Evolutionary conservation across 2,888 invertebrate species (phyloP).

Genomic region (Callinectes sapidus): DNA sequence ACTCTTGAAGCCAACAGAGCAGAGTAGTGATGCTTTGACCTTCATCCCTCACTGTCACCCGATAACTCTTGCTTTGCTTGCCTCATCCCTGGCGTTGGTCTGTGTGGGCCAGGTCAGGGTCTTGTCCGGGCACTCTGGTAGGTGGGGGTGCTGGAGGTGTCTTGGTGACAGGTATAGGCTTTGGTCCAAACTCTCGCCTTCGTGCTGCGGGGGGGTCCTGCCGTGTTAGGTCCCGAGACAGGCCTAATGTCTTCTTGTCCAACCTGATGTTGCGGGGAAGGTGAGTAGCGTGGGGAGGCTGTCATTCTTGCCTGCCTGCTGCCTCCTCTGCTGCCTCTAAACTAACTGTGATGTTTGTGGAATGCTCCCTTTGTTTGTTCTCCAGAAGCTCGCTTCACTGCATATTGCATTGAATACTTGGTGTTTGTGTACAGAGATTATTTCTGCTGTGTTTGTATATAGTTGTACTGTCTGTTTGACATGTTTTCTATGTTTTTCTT

Average conservation of each 20-base stretch:
- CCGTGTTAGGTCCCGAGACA: constrained; percentile 60
- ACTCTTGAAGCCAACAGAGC: constrained; percentile 33
- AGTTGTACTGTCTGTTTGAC: neutral
- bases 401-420: constrained; percentile 24
- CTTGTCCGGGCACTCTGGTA: constrained; percentile 61
- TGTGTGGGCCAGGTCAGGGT: constrained; percentile 60
- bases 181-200: constrained; percentile 59
- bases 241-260: constrained; percentile 61
- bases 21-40: constrained; percentile 35
- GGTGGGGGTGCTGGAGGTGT: constrained; percentile 62
- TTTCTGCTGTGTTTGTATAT: constrained; percentile 73
- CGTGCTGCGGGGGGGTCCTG: constrained; percentile 62
- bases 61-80: constrained; percentile 60
- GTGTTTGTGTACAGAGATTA: constrained; percentile 70
- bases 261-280: constrained; percentile 58
- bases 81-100: constrained; percentile 47
- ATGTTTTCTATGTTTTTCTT: neutral
- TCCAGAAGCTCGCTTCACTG: neutral
- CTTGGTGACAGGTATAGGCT: constrained; percentile 56
- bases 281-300: constrained; percentile 43
- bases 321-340: constrained; percentile 6
- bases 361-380: neutral
- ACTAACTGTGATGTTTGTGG: constrained; percentile 16
- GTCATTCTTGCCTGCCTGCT: neutral
- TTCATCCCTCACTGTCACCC: neutral